phyloP scores from a whole-genome alignment of 1,140 invertebrate species.

The Sarcophaga peregrina region DNA sequence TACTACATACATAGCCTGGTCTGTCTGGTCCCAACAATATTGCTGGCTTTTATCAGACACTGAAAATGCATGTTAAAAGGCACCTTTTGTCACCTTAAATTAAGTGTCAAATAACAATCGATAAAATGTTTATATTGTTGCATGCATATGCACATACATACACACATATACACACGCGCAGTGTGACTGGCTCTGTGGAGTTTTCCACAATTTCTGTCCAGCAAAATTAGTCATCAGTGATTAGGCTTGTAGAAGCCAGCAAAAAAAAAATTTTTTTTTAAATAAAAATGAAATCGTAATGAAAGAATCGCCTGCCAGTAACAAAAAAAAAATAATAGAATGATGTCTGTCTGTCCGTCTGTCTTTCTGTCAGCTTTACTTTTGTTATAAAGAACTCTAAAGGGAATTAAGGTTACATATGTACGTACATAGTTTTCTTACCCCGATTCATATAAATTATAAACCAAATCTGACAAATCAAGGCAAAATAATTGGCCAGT shows the following conservation, averaged over 20 bases:
- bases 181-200: not conserved
- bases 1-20: not conserved
- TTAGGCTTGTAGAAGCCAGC: too few relatives aligned
- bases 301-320: not conserved
- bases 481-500: not conserved
- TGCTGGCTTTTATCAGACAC: conserved; percentile 28
- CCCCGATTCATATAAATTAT: too few relatives aligned
- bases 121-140: conserved; percentile 32
- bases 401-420: conserved; percentile 5
- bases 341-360: too few relatives aligned
- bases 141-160: too few relatives aligned
- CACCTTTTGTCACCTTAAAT: conserved; percentile 50
- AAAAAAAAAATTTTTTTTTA: not conserved
- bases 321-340: too few relatives aligned
- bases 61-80: conserved; percentile 40
- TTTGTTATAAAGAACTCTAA: not conserved
- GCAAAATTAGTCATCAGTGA: not conserved
- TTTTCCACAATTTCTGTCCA: not conserved
- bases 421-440: not conserved
- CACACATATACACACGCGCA: too few relatives aligned
- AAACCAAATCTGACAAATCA: not conserved
- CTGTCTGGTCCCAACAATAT: not conserved
- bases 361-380: not conserved
- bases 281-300: not conserved
- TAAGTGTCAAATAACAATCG: conserved; percentile 64